A percentile compares a stretch with the other conserved stretches of the same genome.
Conservation (phyloP, 2,888 invertebrate species). For the Gasteruption jaculator region DNA sequence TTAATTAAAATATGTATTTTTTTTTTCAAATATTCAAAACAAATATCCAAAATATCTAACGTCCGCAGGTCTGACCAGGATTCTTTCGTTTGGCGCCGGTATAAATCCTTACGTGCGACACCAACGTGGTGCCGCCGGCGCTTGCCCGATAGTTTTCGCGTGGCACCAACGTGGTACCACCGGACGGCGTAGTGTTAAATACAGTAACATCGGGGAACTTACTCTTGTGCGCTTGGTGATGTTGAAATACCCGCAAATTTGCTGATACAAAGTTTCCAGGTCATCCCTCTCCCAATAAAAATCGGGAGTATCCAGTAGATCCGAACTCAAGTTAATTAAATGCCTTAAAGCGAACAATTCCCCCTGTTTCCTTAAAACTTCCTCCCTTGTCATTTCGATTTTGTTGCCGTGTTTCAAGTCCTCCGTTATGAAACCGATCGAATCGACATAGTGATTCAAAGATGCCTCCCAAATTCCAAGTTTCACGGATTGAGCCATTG, state of each 20-base stretch:
- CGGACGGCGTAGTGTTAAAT: no score
- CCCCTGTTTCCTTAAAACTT: slow-evolving; percentile 76
- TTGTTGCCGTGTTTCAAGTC: slow-evolving; percentile 72
- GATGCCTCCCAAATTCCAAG: slow-evolving; percentile 91
- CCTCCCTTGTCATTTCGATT: slow-evolving; percentile 65
- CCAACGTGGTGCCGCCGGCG: no score
- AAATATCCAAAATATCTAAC: slow-evolving; percentile 2
- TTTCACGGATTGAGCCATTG: slow-evolving; percentile 89
- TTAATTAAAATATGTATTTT: slow-evolving; percentile 1
- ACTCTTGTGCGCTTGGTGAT: slow-evolving; percentile 81
- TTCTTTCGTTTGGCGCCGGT: no score
- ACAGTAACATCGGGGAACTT: no score
- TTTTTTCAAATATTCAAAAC: slow-evolving; percentile 6
- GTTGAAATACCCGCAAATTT: slow-evolving; percentile 78
- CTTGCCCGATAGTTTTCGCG: no score
- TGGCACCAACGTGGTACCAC: no score
- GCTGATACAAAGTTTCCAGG: slow-evolving; percentile 78
- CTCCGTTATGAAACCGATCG: slow-evolving; percentile 76
- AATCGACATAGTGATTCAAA: slow-evolving; percentile 76
- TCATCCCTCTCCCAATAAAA: slow-evolving; percentile 97
- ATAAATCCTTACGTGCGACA: no score
- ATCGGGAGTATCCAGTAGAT: slow-evolving; percentile 91
- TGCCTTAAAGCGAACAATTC: slow-evolving; percentile 86
- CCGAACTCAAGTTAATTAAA: slow-evolving; percentile 88
- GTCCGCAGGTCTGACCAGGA: no score